Base-by-base conservation (phyloP, 2,113 vertebrate species). In the Clarias magur region DNA sequence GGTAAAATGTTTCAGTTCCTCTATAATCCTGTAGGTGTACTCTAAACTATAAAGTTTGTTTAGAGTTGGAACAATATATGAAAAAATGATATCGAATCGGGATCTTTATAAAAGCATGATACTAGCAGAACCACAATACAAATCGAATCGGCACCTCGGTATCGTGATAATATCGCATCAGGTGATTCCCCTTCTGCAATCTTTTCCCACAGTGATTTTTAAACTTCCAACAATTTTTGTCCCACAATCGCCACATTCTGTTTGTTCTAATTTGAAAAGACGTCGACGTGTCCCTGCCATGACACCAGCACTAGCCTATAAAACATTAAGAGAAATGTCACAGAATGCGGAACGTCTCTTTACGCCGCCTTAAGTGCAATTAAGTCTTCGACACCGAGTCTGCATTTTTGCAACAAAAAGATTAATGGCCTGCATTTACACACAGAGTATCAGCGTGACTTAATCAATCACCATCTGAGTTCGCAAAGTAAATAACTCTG, bases 381-480 rank as follows among this genome's bases (percentile, higher is more conserved):
- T 10, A 34, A 34, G 27, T 80, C 17, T 34, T 27, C 8, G n/a
- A 34, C 13, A 16, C 48, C 12, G 2, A 60, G 4, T 19, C 17
- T 59, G n/a, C 68, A 21, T 72, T 84, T 59, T 17, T 2, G 54
- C n/a, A 59, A 80, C 54, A 62, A 80, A 80, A 3, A 60, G 57
- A 80, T 80, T 54, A 80, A 38, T 30, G 63, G 53, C 7, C 13
- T 6, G 16, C 76, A 19, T 72, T 72, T 57, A 48, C 42, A 42
- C 34, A 60, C 30, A 0, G 23, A 53, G n/a, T 12, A 75, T 53
- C 34, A 67, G 48, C 30, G n/a, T 85, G 81, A 16, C 38, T 57
- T 83, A 79, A 87, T 79, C 75, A 76, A 65, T 78, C 86, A 60
- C 42, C 30, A 34, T 78, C 79, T 48, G 54, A 73, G 81, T 30